Evolutionary conservation across 2,797 vertebrate genomes (phyloP).

Genomic region (Podarcis siculus): DNA sequence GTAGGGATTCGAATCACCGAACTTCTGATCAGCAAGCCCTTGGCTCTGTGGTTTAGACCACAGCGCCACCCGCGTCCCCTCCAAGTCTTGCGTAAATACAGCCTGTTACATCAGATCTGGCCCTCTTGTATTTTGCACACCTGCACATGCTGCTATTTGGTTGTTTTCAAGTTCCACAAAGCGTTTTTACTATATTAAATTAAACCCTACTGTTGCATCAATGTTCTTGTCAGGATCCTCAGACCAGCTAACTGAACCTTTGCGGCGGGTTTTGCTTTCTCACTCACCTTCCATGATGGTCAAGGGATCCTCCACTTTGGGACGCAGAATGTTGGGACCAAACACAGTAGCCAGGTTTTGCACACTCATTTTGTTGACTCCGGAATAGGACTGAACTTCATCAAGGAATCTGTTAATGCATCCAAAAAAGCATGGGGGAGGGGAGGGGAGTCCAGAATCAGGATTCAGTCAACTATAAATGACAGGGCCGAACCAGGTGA

Average conservation of each 20-base stretch:
- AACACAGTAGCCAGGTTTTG: conserved; percentile 98
- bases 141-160: no score
- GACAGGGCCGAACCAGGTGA: background rate
- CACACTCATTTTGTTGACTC: conserved; percentile 97
- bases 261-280: background rate
- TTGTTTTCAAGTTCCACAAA: no score
- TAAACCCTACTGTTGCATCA: background rate
- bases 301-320: conserved; percentile 95
- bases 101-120: no score
- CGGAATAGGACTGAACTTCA: conserved; percentile 96
- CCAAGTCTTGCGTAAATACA: no score
- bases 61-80: background rate
- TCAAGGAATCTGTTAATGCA: conserved; percentile 89
- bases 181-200: no score
- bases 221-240: background rate
- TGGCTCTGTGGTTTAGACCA: no score
- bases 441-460: background rate
- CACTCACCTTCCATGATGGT: conserved; percentile 96
- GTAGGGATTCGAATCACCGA: no score
- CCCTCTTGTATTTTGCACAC: no score
- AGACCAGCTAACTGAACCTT: background rate
- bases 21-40: no score
- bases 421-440: background rate
- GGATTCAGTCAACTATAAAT: background rate
- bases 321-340: conserved; percentile 94